Evolutionary conservation across 2,888 invertebrate genomes (phyloP), one percentile per base, ranked within the genome.

Genomic region (Stictocephala bisonia): DNA sequence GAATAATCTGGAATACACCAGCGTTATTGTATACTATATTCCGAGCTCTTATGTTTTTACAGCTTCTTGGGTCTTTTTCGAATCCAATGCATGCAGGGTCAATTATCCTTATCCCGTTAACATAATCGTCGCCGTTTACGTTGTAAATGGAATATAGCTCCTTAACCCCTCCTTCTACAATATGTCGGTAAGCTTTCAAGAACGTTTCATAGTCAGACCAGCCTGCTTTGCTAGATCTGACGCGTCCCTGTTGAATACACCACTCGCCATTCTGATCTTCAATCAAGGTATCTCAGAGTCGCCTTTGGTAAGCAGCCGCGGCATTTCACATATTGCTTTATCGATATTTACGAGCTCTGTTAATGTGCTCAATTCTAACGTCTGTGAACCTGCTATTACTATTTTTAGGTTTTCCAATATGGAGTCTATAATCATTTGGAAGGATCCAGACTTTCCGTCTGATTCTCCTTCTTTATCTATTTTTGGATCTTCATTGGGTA

Each of bases 101-200:
- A 18, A 50, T 24, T 4, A 18, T 11, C 50, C 50, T 6, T 24
- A 18, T 15, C 18, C 2, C 2, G 15, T 18, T 18, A 3, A 18
- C 50, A 50, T 18, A 50, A 11, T 18, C 20, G 2, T 50, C 50
- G 11, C 20, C 20, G 15, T 11, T 18, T 4, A 50, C 22, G 1
- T 18, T 18, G 3, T 22, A 4, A 4, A 50, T 11, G 9, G 18
- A 22, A 50, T 50, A 50, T 24, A 50, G 3, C 18, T 50, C 50
- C 18, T 50, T 50, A 18, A 50, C 50, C 2, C 50, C 50, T 18
- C 50, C 50, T 15, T 50, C 50, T 22, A 50, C 50, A 50, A 50
- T 50, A 18, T 50, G 50, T 50, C 50, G 2, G 20, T 50, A 50
- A 3, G 50, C 11, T 11, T 50, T 50, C 20, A 50, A 50, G 22